Base-by-base conservation (phyloP, 2,888 invertebrate species). In the Sarcophaga carnaria region DNA sequence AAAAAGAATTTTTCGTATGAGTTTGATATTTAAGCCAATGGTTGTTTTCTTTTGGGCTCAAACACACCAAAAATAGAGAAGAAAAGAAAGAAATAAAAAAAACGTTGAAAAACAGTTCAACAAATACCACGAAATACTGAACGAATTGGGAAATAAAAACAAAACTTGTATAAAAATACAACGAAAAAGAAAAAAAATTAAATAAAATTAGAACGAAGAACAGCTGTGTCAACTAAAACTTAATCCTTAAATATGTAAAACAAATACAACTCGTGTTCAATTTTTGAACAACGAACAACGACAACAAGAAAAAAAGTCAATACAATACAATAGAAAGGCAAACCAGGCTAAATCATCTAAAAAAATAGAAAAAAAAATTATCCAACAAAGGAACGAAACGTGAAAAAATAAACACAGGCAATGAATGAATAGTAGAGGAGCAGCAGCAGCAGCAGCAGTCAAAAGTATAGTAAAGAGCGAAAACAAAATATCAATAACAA, bases 161-260 rank as follows among this genome's bases (percentile, higher is more conserved):
- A 71, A 54, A 71, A 70, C 17, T 20, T 22, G n/a, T 17, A n/a
- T 17, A 59, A 27, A 72, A 72, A 62, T 49, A 63, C 17, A 22
- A 67, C 54, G 64, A 49, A 59, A 12, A 25, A 59, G 59, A 67
- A 67, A 59, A 59, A 49, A 54, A 54, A 54, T 14, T 14, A 54
- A 54, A 54, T 14, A 54, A 54, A 83, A 77, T 83, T 86, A 77
- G 86, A 80, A 83, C 83, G 86, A 80, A 83, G 77, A 80, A 74
- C 86, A 86, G 86, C 86, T 86, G 86, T 83, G 83, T 83, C 83
- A 86, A 83, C 86, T 64, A 74, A 83, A 81, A 83, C 72, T 86
- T 86, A 86, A 86, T 86, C 83, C 86, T 83, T 86, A 86, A 83
- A 86, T 86, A 83, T 86, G 86, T 86, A 86, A 86, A 86, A 83